phyloP scores from a whole-genome alignment of 2,797 vertebrate genomes.

The Peromyscus melanophrys region DNA sequence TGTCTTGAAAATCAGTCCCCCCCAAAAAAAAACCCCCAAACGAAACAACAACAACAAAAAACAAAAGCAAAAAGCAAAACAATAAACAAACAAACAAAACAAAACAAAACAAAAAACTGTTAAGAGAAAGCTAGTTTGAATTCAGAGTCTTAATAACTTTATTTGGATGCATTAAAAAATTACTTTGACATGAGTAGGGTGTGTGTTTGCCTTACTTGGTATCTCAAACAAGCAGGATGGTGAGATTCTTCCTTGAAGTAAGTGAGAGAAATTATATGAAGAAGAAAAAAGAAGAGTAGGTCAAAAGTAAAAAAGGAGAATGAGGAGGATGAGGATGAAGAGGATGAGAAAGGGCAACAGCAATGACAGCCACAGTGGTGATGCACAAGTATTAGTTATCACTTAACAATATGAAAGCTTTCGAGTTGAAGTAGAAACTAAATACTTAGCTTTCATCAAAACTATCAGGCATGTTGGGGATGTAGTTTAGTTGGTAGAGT shows the following conservation, averaged over 20 bases:
- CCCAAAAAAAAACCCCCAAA: not conserved
- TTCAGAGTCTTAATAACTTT: not conserved
- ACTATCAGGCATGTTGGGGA: not conserved
- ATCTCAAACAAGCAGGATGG: not conserved
- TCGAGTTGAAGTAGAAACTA: not conserved
- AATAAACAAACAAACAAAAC: not conserved
- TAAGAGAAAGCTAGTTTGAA: conserved; percentile 35
- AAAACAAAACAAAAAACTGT: not conserved
- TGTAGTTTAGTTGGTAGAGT: not conserved
- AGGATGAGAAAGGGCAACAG: too few relatives aligned
- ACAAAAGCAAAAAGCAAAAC: too few relatives aligned
- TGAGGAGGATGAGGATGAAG: not conserved
- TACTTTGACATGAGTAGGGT: conserved; percentile 35
- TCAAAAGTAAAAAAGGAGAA: not conserved
- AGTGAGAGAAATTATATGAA: not conserved
- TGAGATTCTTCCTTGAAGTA: not conserved
- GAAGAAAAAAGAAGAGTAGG: not conserved
- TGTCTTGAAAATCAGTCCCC: not conserved
- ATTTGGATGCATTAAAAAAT: not conserved
- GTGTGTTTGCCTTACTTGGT: not conserved
- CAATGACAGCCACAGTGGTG: not conserved
- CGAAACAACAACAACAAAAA: too few relatives aligned
- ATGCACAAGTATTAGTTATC: not conserved
- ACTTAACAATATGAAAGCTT: conserved; percentile 11
- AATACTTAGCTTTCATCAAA: conserved; percentile 8